Base-by-base conservation (phyloP, 2,113 vertebrate species). In the Pseudonaja textilis region DNA sequence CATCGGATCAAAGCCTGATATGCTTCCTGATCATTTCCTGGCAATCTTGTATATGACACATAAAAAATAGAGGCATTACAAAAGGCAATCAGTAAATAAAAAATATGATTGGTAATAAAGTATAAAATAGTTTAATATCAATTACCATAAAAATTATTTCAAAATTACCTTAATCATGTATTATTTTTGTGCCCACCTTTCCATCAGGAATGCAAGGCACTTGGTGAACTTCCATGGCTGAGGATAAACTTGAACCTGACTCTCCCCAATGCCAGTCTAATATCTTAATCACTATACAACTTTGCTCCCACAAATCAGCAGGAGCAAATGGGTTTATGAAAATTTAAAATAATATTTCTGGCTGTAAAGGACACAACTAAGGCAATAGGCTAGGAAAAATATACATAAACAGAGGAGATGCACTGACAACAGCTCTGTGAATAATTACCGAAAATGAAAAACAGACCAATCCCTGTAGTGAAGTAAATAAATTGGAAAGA, bases 11-110 rank as follows among this genome's bases (percentile, higher is more conserved):
- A 85, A 5, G 93, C 29, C 45, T 85, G 85, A 88, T 52, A n/a
- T 23, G 3, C 29, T 86, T 87, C 22, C 12, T 87, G 50, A 16
- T 87, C 23, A 47, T 29, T 26, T 47, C 34, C 11, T 39, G 94
- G 74, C 7, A 55, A 57, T 81, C 57, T 90, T 74, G 26, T 92
- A 90, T 90, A 39, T 42, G n/a, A 89, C 39, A 42, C 91, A 93
- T 93, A 81, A 23, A 56, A 55, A 45, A 45, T 18, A 64, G 61
- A 42, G 88, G 29, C 22, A 26, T 93, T 54, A 90, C 92, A 87
- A 87, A 61, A 87, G 26, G 42, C 45, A 87, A 18, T 10, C 29
- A 86, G 26, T 50, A 87, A 85, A 61, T 14, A 64, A 91, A 52
- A 26, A 85, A 7, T 55, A 54, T 23, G 34, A 29, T 61, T 90